Conservation (phyloP, 2,113 vertebrate species). For the Sylvietta virens region DNA sequence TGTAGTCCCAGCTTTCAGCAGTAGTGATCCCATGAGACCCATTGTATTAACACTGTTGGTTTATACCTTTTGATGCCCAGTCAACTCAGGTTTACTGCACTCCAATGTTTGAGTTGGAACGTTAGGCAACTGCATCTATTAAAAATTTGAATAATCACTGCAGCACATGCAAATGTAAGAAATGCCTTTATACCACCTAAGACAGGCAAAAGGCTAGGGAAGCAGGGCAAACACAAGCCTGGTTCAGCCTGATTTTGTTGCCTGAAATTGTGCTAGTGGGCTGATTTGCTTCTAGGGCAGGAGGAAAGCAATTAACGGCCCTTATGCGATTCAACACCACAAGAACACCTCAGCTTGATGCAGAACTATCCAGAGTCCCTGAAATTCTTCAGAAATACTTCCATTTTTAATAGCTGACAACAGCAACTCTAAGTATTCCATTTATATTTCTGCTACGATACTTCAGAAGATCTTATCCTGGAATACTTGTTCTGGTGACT, state of each 20-base stretch:
- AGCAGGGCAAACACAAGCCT: background rate
- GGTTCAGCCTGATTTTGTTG: background rate
- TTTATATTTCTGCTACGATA: constrained; percentile 1
- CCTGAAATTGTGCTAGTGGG: background rate
- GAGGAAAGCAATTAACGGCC: background rate
- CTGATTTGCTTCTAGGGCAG: background rate
- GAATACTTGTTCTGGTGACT: background rate
- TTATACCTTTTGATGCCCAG: background rate
- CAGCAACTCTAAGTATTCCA: background rate
- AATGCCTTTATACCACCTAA: background rate
- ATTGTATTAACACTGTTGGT: background rate
- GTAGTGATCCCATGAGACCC: background rate
- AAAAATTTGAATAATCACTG: background rate
- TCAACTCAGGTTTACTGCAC: background rate
- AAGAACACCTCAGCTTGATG: background rate
- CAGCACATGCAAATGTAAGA: background rate
- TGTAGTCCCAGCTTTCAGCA: background rate
- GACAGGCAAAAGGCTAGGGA: background rate
- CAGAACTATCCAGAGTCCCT: background rate
- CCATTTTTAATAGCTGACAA: background rate
- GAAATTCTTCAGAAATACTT: background rate
- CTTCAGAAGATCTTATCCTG: background rate
- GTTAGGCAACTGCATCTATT: background rate
- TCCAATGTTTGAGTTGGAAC: background rate
- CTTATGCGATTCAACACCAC: background rate